Conservation (phyloP, 2,888 invertebrate species). For the Barypeithes pellucidus region DNA sequence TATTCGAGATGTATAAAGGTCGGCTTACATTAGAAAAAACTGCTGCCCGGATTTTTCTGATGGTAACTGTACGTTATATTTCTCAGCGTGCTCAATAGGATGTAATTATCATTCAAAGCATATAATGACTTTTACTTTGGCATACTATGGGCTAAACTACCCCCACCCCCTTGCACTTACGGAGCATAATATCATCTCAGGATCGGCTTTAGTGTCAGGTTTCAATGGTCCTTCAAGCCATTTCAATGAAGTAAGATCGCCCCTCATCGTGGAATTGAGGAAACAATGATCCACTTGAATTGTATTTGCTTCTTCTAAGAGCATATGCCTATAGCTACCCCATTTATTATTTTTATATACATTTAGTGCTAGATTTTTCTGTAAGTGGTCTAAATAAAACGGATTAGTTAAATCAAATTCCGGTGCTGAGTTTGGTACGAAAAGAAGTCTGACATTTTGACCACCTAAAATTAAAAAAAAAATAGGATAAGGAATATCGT, state of each 20-base stretch:
- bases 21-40: no score
- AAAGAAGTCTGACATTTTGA: slow-evolving; percentile 70
- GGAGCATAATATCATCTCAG: not conserved
- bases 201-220: not conserved
- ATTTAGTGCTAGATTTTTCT: slow-evolving; percentile 86
- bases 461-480: slow-evolving; percentile 5
- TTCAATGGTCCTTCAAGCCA: slow-evolving; percentile 83
- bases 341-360: slow-evolving; percentile 76
- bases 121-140: no score
- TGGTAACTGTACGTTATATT: no score
- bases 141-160: no score
- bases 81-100: no score
- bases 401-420: slow-evolving; percentile 73
- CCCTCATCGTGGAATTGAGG: slow-evolving; percentile 83
- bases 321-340: slow-evolving; percentile 86
- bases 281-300: slow-evolving; percentile 79
- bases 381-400: slow-evolving; percentile 78
- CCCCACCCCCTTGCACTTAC: not conserved
- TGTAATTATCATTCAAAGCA: no score
- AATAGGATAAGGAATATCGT: no score
- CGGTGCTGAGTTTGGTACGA: slow-evolving; percentile 76
- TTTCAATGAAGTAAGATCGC: slow-evolving; percentile 87
- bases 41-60: no score
- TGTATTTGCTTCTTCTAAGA: slow-evolving; percentile 73
- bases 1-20: no score